Conservation (phyloP, 2,888 invertebrate species). For the Himalopsyche japonica region DNA sequence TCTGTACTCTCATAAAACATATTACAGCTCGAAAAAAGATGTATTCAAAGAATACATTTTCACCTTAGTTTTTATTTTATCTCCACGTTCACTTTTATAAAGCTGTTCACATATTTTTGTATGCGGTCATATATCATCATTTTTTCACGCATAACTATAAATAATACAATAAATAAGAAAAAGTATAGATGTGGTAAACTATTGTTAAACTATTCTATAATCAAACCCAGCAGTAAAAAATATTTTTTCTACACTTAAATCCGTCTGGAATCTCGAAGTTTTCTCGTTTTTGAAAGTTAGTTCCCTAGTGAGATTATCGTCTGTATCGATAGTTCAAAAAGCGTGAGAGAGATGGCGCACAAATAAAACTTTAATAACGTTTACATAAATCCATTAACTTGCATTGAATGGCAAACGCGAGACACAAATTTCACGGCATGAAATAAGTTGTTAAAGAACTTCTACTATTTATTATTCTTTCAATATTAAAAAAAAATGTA, state of each 20-base stretch:
- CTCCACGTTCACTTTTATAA: not conserved
- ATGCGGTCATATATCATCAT: not conserved
- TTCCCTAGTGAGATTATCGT: slow-evolving; percentile 14
- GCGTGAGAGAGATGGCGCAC: not conserved
- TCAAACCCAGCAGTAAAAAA: not conserved
- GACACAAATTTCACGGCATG: not conserved
- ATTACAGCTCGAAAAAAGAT: too few relatives aligned
- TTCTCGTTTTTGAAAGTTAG: not conserved
- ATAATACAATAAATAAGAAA: not conserved
- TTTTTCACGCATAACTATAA: not conserved
- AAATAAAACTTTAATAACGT: not conserved
- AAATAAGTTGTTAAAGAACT: too few relatives aligned
- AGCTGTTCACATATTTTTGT: not conserved
- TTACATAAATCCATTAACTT: not conserved
- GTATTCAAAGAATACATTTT: too few relatives aligned
- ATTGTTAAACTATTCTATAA: not conserved
- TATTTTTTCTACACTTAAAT: not conserved
- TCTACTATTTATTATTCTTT: too few relatives aligned
- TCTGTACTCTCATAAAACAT: too few relatives aligned
- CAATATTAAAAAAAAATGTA: too few relatives aligned
- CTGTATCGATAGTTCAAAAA: slow-evolving; percentile 26
- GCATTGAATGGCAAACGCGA: not conserved
- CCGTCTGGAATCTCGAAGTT: not conserved
- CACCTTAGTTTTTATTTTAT: too few relatives aligned
- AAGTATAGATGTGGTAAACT: not conserved